Conservation (phyloP, 2,888 invertebrate genomes). For the Drosophila parthenogenetica region DNA sequence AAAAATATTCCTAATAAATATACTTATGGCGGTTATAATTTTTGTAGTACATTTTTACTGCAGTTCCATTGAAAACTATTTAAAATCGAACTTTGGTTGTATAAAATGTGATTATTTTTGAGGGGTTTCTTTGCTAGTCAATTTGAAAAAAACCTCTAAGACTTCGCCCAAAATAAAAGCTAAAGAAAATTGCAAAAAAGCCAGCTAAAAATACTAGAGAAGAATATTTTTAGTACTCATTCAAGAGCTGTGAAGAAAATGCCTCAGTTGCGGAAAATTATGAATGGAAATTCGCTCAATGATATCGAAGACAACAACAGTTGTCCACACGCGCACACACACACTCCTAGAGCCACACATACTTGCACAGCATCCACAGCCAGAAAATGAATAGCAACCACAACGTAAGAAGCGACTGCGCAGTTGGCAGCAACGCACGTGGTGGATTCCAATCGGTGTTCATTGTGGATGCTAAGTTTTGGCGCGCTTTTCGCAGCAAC, state of each 20-base stretch:
- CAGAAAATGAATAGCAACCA: neutral
- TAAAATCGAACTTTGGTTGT: no score
- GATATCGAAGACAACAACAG: slow-evolving; percentile 46
- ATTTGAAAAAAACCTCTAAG: no score
- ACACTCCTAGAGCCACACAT: neutral
- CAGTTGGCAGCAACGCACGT: slow-evolving; percentile 42
- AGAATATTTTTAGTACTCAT: slow-evolving; percentile 22
- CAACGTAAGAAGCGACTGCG: slow-evolving; percentile 35
- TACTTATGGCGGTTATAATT: no score
- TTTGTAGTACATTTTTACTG: no score
- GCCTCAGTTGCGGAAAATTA: slow-evolving; percentile 6
- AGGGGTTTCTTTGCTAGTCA: no score
- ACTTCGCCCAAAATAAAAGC: neutral
- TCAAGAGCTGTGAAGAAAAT: slow-evolving; percentile 21
- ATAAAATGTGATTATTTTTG: no score
- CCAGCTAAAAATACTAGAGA: neutral
- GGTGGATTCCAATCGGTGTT: slow-evolving; percentile 57
- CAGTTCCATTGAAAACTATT: no score
- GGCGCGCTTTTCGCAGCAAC: slow-evolving; percentile 61
- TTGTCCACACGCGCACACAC: slow-evolving; percentile 26
- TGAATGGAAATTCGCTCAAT: slow-evolving; percentile 48
- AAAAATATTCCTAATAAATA: no score
- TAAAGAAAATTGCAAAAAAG: neutral
- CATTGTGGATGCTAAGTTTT: slow-evolving; percentile 37
- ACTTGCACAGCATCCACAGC: slow-evolving; percentile 6